Conservation (phyloP, 2,113 vertebrate genomes). For the Hemichromis elongatus region DNA sequence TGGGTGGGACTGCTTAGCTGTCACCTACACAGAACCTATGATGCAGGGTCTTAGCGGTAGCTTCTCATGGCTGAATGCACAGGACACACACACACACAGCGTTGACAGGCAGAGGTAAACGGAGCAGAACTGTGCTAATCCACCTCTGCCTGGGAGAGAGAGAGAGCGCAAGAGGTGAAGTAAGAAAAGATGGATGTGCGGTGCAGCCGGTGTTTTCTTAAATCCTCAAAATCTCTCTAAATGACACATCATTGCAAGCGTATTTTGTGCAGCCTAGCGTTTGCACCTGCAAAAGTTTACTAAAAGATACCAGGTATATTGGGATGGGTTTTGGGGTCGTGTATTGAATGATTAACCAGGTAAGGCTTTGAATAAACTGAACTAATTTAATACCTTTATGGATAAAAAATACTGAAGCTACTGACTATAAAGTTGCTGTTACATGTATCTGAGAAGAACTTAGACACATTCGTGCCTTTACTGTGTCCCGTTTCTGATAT, state of each 20-base stretch:
- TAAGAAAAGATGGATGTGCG: constrained; percentile 7
- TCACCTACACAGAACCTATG: constrained; percentile 78
- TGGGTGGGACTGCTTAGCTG: constrained; percentile 87
- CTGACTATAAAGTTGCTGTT: not conserved
- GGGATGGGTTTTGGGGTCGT: not conserved
- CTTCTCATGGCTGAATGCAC: constrained; percentile 84
- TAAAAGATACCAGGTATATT: not conserved
- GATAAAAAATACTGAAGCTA: not conserved
- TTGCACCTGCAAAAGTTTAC: not conserved
- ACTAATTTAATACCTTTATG: not conserved
- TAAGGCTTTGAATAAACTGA: not conserved
- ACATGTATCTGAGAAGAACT: not conserved
- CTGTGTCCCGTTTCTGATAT: not conserved
- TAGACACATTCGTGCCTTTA: not conserved
- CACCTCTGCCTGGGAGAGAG: constrained; percentile 67
- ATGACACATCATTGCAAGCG: not conserved
- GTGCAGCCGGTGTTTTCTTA: constrained; percentile 18
- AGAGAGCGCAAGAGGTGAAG: constrained; percentile 34
- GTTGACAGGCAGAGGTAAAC: constrained; percentile 89
- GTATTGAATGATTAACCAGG: not conserved
- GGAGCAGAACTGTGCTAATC: constrained; percentile 85
- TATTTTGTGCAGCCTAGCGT: not conserved
- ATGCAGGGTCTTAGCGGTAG: constrained; percentile 76
- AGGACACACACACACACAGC: constrained; percentile 68
- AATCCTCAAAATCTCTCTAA: constrained; percentile 3